Evolutionary conservation across 2,888 invertebrate genomes (phyloP), one percentile per base, ranked within the genome.

Genomic region (Melanchra persicariae): DNA sequence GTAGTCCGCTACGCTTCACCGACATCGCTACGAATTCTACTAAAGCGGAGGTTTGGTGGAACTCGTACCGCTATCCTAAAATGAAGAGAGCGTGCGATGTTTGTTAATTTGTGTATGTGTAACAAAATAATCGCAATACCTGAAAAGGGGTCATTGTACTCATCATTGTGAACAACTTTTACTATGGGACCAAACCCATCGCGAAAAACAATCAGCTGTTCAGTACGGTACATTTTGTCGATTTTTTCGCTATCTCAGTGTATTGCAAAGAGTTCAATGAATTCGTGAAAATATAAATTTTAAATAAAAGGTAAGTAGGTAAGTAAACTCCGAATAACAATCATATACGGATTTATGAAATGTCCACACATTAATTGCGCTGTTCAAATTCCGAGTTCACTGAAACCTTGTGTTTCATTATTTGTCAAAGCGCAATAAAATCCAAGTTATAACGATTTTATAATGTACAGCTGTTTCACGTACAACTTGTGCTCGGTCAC

Each of bases 1-100:
- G 75, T 74, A 73, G 72, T 22, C 34, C 10, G 72, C 72, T 74
- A 67, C 72, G 74, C 66, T 15, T 74, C 26, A 45, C 26, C n/a
- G 34, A 58, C 8, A 37, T 66, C 24, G 49, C 74, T 74, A 65
- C 72, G 74, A 55, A 43, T 26, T 19, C 12, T 8, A 57, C 15
- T n/a, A n/a, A 49, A 65, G 10, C n/a, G 5, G 24, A 7, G 19
- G 12, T 19, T 71, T 45, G n/a, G n/a, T n/a, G n/a, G n/a, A n/a
- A n/a, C n/a, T n/a, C n/a, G n/a, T n/a, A n/a, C n/a, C n/a, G n/a
- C n/a, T n/a, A n/a, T n/a, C n/a, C n/a, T 45, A 45, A 5, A 19
- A 45, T 19, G 19, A 40, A 45, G 45, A 19, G 45, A 6, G 19
- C 17, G 19, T 45, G 17, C 6, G 17, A 15, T 17, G 17, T 17